phyloP scores from a whole-genome alignment of 2,113 vertebrate species.

The Myotis lucifugus region DNA sequence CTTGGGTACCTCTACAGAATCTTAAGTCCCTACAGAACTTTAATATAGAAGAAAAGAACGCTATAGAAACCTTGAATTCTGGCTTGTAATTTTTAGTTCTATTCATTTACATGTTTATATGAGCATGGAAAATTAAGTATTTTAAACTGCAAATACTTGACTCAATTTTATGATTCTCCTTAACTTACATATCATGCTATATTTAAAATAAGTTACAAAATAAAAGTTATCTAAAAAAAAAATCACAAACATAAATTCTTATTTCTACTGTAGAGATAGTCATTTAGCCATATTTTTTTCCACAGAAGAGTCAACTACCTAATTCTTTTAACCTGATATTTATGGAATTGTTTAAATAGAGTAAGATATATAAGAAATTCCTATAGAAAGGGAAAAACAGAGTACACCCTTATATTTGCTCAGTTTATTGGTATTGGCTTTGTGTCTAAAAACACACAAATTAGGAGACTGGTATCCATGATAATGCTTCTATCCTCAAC shows the following conservation, averaged over 20 bases:
- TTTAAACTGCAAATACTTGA: background rate
- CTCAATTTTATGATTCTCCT: slow-evolving; percentile 14
- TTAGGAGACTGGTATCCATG: background rate
- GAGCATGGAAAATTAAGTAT: background rate
- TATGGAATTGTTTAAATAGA: background rate
- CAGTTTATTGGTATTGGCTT: background rate
- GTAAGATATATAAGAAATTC: background rate
- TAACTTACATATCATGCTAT: background rate
- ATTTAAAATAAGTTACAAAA: background rate
- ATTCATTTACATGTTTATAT: background rate
- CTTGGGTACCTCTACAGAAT: background rate
- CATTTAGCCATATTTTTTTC: background rate
- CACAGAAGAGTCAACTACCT: background rate
- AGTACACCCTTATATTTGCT: background rate
- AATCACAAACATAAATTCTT: background rate
- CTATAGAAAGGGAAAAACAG: slow-evolving; percentile 30
- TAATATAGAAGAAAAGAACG: background rate
- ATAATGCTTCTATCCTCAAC: background rate
- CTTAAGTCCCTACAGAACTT: background rate
- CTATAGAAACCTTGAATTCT: slow-evolving; percentile 7
- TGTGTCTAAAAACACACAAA: slow-evolving; percentile 7
- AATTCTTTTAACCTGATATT: slow-evolving; percentile 9
- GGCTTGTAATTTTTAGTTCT: slow-evolving; percentile 15
- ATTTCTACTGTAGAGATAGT: background rate
- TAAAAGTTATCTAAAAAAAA: background rate